Percentiles rank a stretch among this genome's conserved stretches.
Evolutionary conservation across 2,888 invertebrate species (phyloP).

Genomic region (Metellina segmentata): DNA sequence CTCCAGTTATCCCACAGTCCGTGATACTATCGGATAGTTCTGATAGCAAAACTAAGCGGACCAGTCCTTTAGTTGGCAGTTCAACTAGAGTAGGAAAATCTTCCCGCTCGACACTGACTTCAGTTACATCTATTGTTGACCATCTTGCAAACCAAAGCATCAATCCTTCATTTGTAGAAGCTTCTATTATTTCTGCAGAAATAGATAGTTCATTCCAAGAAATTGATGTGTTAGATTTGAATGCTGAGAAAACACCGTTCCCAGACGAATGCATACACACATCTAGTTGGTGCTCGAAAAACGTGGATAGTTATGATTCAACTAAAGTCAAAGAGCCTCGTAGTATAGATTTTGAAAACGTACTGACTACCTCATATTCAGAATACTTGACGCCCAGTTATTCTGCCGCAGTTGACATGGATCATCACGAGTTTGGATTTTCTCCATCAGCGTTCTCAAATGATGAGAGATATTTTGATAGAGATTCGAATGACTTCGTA

Average conservation of each 20-base stretch:
- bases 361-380: too few relatives aligned
- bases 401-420: too few relatives aligned
- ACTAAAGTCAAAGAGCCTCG: neutral
- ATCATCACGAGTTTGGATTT: too few relatives aligned
- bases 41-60: neutral
- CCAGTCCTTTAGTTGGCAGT: neutral
- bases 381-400: neutral
- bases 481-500: too few relatives aligned
- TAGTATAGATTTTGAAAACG: neutral
- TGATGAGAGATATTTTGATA: too few relatives aligned
- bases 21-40: neutral
- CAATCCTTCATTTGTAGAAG: neutral
- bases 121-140: neutral
- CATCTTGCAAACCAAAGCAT: conserved; percentile 1
- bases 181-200: conserved; percentile 17
- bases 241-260: neutral
- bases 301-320: neutral
- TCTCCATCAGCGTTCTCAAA: too few relatives aligned
- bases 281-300: neutral
- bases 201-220: neutral
- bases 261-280: neutral
- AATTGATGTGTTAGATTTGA: conserved; percentile 15
- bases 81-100: neutral
- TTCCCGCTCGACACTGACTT: too few relatives aligned
- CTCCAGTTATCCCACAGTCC: neutral